Evolutionary conservation across 2,797 vertebrate species (phyloP), one percentile per base, ranked within the genome.

Genomic region (Melanotaenia nigrans): DNA sequence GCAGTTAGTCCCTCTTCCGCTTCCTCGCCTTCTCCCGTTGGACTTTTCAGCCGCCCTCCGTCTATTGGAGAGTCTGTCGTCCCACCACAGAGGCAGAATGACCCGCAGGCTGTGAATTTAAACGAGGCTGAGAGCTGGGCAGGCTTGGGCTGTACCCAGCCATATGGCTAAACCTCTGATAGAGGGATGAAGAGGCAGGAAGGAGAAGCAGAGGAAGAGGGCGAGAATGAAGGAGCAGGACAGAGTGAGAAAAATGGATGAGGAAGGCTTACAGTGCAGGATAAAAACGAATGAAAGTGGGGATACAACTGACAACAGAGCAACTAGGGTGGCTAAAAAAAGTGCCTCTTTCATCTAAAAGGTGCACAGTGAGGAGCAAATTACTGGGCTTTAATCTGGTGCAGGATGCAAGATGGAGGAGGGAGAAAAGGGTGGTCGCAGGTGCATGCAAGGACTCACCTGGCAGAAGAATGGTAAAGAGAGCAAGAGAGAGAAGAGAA

Each of bases 61-160:
- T 81, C 75, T 9, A 14, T 47, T 73, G 64, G 51, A 47, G 60
- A 73, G 77, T 77, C 73, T 77, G 78, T 65, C 28, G 70, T 92
- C 87, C 82, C 82, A 55, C 53, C 55, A 45, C 83, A 77, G 81
- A 85, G 75, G 76, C 81, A 73, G 13, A 87, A 79, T 88, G 84
- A 90, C 89, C 91, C 81, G 82, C 87, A 86, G 90, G 92, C 89
- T 86, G 89, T 90, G 87, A 90, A 90, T 92, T 91, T 91, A 93
- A 93, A 93, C 81, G 75, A 89, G 87, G 85, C 86, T 86, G 88
- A 89, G 89, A 78, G 76, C 84, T 36, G 85, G 89, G 84, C 81
- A 83, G 83, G 77, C 51, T 73, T 58, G 67, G 72, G 73, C 81
- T 36, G 81, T 81, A 87, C 87, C 89, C 74, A 80, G 86, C 91